These are phyloP conservation scores for Cosmia pyralina DNA, from an alignment of 2,888 invertebrate genomes.

Conservation along the genomic window DNA sequence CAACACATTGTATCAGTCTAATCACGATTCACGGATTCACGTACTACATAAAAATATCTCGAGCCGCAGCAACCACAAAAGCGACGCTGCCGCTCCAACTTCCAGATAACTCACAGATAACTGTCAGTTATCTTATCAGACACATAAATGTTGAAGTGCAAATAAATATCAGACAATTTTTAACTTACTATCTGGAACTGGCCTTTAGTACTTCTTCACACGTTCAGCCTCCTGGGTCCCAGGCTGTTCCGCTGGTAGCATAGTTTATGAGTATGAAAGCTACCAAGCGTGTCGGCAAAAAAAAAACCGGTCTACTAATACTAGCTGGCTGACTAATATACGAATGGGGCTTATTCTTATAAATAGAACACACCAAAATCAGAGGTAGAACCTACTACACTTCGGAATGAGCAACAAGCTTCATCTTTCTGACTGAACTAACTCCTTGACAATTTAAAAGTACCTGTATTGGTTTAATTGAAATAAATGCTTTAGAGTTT, in stretches of 20 bases:
- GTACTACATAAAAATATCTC: neutral
- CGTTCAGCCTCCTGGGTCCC: no score
- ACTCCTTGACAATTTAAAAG: no score
- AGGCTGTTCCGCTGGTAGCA: no score
- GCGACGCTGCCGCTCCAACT: neutral
- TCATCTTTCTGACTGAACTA: neutral
- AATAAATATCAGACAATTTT: neutral
- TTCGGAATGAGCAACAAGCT: no score
- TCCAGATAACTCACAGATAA: neutral
- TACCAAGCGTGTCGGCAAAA: no score
- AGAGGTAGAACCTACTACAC: no score
- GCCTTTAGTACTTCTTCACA: no score
- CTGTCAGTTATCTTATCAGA: constrained; percentile 8
- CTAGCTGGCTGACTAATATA: no score
- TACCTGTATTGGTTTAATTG: neutral
- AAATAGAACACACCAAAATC: no score
- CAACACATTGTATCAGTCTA: neutral
- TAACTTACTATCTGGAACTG: neutral
- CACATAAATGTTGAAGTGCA: neutral
- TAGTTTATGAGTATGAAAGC: no score
- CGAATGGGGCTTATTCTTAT: no score
- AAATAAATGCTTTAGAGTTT: neutral
- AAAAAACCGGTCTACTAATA: no score
- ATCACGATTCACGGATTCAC: neutral
- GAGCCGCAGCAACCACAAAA: neutral